Percentiles rank a stretch among this genome's conserved stretches.
phyloP scores from a whole-genome alignment of 2,113 vertebrate species.

The Charina bottae region DNA sequence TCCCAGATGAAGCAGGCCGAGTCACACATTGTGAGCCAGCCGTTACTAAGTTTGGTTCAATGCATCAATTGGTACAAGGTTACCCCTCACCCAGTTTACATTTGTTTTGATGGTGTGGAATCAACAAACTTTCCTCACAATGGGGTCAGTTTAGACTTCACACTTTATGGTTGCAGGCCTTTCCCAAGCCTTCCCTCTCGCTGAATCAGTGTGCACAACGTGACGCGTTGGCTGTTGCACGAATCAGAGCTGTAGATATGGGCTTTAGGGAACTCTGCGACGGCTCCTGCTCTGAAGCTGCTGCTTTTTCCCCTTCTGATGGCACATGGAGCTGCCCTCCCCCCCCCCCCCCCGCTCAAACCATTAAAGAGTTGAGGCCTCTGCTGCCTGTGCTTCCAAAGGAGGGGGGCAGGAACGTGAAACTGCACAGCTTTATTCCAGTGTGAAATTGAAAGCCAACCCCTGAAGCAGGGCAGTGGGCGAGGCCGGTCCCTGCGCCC shows the following conservation, averaged over 20 bases:
- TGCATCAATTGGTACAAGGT: too few relatives aligned
- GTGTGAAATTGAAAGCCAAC: not conserved
- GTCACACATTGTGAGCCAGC: too few relatives aligned
- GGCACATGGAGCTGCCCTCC: not conserved
- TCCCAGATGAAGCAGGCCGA: not conserved
- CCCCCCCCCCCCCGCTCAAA: not conserved
- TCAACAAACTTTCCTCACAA: too few relatives aligned
- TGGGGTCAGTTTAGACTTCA: not conserved
- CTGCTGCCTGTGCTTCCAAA: fast-evolving
- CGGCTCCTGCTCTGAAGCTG: fast-evolving
- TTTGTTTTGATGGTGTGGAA: not conserved
- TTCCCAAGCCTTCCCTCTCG: not conserved
- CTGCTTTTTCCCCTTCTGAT: not conserved
- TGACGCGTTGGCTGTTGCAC: too few relatives aligned
- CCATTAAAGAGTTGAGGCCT: not conserved
- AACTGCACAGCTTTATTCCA: slow-evolving; percentile 17
- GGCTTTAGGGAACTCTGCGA: not conserved
- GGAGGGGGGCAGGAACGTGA: fast-evolving
- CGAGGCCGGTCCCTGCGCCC: fast-evolving
- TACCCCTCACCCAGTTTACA: not conserved
- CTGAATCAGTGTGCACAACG: not conserved
- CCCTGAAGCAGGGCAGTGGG: not conserved
- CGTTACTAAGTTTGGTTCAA: not conserved
- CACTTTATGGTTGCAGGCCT: not conserved
- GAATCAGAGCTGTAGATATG: too few relatives aligned